phyloP scores from a whole-genome alignment of 1,140 invertebrate species.

The Coenobita brevimanus region DNA sequence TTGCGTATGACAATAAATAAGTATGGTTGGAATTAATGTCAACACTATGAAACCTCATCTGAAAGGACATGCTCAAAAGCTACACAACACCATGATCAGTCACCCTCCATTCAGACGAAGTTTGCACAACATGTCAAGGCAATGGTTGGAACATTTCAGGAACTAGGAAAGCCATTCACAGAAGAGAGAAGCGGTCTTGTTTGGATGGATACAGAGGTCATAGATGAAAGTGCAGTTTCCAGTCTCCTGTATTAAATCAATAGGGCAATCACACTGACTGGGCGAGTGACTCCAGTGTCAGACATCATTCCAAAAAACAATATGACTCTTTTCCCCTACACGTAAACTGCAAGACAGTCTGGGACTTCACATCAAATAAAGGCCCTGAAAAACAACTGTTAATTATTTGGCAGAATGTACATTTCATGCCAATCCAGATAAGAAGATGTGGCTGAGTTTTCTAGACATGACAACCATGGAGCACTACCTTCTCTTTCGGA shows the following conservation, averaged over 20 bases:
- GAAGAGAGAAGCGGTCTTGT: not conserved
- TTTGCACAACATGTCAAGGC: too few species aligned
- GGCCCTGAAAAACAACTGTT: not conserved
- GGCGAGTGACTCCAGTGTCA: not conserved
- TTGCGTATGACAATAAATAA: too few species aligned
- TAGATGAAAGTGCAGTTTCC: slow-evolving; percentile 1
- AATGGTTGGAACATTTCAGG: too few species aligned
- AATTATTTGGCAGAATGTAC: slow-evolving; percentile 2
- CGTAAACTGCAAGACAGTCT: too few species aligned
- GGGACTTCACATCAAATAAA: not conserved
- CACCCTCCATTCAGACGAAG: not conserved
- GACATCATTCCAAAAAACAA: not conserved
- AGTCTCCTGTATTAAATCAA: not conserved
- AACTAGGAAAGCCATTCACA: not conserved
- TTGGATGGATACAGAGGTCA: too few species aligned
- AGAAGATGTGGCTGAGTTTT: not conserved
- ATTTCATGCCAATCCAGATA: not conserved
- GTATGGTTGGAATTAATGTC: too few species aligned
- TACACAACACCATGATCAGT: too few species aligned
- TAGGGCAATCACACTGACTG: not conserved
- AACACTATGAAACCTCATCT: too few species aligned
- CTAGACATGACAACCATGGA: not conserved
- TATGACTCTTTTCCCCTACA: not conserved
- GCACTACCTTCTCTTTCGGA: not conserved
- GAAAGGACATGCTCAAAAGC: too few species aligned